Evolutionary conservation across 2,888 invertebrate genomes (phyloP), one percentile per base, ranked within the genome.

Genomic region (Odontocolon sp.): DNA sequence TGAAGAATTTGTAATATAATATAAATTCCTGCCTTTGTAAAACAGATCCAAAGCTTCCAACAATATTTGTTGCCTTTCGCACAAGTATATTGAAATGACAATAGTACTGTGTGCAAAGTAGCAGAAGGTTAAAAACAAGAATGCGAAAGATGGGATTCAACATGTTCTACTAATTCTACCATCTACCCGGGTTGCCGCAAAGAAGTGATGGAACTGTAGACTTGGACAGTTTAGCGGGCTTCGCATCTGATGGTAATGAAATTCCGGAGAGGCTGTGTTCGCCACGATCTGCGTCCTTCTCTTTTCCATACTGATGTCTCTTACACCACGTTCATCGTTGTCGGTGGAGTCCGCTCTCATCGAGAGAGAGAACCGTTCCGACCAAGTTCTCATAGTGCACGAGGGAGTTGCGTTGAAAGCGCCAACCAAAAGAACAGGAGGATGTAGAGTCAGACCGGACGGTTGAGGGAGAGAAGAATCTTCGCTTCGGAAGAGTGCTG

Each of bases 221-320:
- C 84, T 87, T 84, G 84, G 86, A 86, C 87, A 87, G 86, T 87
- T 87, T 79, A 80, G 76, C 82, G 81, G 81, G 79, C 76, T 78
- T 78, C 77, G 54, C 67, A 85, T 84, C 85, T 85, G 84, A 87
- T 87, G 87, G 86, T 87, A 87, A 87, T 87, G 87, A 87, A 87
- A 87, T 87, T 87, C 87, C 87, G 80, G 72, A 81, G 81, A 81
- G 80, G 38, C 26, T 61, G 61, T 52, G n/a, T n/a, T n/a, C n/a
- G 56, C 47, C 52, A 45, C 52, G 38, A 61, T 4, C 66, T 71
- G 40, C 56, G 42, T 75, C 64, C 72, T n/a, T n/a, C n/a, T 71
- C 47, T 66, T 70, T 73, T 71, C 67, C 69, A 33, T 57, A 23
- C 45, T 21, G 9, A 9, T 28, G 2, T 26, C 68, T n/a, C 23